Evolutionary conservation across 2,888 invertebrate genomes (phyloP).

Genomic region (Pollenia angustigena): DNA sequence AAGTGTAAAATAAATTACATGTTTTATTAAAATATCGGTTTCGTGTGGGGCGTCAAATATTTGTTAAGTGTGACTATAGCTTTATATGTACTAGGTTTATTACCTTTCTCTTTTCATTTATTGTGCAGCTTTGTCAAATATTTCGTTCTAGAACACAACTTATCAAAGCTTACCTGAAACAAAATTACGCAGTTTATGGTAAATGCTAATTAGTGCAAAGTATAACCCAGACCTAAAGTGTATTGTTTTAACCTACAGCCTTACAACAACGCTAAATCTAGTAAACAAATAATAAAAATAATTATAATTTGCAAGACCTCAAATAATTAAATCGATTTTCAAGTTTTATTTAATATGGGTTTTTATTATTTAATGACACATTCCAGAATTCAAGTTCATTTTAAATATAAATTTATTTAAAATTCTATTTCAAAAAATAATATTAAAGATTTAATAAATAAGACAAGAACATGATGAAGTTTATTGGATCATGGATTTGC

Average conservation of each 20-base stretch:
- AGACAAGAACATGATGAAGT: conserved; percentile 27
- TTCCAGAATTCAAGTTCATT: conserved; percentile 37
- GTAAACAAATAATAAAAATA: background rate
- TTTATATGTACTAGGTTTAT: too few species aligned
- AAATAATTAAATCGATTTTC: background rate
- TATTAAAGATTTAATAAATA: conserved; percentile 6
- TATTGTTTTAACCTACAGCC: background rate
- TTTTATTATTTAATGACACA: conserved; percentile 5
- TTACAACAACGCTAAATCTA: too few species aligned
- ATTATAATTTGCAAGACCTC: background rate
- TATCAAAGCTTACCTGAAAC: background rate
- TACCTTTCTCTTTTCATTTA: too few species aligned
- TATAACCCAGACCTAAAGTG: background rate
- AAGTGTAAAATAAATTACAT: too few species aligned
- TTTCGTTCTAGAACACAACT: too few species aligned
- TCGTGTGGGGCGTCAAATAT: too few species aligned
- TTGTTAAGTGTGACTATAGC: too few species aligned
- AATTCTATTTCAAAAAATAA: background rate
- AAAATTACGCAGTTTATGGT: background rate
- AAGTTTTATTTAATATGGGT: background rate
- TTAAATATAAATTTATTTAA: conserved; percentile 7
- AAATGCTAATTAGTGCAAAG: background rate
- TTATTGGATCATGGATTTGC: conserved; percentile 22
- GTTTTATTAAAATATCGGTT: too few species aligned
- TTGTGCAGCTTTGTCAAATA: too few species aligned